phyloP scores from a whole-genome alignment of 2,797 vertebrate genomes.

The Coregonus suidteri region DNA sequence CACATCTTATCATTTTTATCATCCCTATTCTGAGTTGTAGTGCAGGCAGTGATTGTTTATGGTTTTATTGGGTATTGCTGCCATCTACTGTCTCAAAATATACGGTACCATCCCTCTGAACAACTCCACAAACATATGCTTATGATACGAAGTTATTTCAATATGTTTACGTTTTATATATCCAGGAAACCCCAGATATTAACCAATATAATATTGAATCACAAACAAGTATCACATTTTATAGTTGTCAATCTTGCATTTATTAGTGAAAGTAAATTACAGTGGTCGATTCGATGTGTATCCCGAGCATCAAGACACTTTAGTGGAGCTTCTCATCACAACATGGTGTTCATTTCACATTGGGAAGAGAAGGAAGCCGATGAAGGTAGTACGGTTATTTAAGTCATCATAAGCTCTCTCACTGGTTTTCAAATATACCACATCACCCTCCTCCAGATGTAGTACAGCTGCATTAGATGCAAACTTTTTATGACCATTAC shows the following conservation, averaged over 20 bases:
- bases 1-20: neutral
- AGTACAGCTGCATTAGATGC: constrained; percentile 21
- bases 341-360: constrained; percentile 2
- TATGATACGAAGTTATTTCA: neutral
- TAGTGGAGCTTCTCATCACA: neutral
- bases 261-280: too few relatives aligned
- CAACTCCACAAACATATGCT: neutral
- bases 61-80: neutral
- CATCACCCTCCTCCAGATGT: constrained; percentile 11
- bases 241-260: too few relatives aligned
- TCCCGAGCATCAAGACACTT: too few relatives aligned
- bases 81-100: constrained; percentile 10
- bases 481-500: neutral
- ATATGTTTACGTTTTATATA: neutral
- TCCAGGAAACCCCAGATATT: too few relatives aligned
- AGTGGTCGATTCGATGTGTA: neutral
- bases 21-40: neutral
- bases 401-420: neutral
- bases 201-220: too few relatives aligned
- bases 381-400: constrained; percentile 23
- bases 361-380: constrained; percentile 25
- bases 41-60: neutral
- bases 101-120: neutral
- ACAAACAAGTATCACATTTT: too few relatives aligned
- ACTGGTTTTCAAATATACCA: neutral